Evolutionary conservation across 2,797 vertebrate species (phyloP).

Genomic region (Petrocephalus schoutedeni): DNA sequence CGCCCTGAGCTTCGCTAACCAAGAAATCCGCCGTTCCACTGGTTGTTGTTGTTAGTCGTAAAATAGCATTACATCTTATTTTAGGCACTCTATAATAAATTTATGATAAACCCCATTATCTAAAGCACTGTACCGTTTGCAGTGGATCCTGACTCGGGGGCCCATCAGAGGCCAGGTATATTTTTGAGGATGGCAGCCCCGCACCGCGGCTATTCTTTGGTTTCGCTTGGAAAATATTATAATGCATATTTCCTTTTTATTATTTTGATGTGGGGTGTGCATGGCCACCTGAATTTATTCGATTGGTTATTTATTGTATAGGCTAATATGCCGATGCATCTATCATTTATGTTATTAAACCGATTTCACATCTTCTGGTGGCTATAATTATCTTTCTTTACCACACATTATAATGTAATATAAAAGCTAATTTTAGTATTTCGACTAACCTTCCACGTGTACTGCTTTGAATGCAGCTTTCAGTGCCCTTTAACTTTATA

Average conservation of each 20-base stretch:
- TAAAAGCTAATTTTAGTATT: not conserved
- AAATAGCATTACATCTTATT: not conserved
- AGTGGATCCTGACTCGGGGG: not conserved
- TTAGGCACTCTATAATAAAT: not conserved
- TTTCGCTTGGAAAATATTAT: not conserved
- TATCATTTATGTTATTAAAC: not conserved
- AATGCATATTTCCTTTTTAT: not conserved
- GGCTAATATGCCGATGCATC: not conserved
- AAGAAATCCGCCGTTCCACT: not conserved
- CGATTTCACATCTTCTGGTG: not conserved
- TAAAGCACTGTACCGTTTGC: not conserved
- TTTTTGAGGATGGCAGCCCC: not conserved
- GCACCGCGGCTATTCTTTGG: not conserved
- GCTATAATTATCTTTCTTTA: not conserved
- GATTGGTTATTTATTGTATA: not conserved
- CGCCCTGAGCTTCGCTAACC: not conserved
- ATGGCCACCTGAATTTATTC: not conserved
- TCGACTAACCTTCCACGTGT: not conserved
- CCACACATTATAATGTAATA: not conserved
- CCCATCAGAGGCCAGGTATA: not conserved
- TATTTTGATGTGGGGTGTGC: not conserved
- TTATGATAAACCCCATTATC: not conserved
- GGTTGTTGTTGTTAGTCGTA: not conserved
- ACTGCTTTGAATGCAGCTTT: not conserved
- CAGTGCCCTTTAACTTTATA: not conserved